Conservation (phyloP, 2,113 vertebrate genomes). For the Ahaetulla prasina region DNA sequence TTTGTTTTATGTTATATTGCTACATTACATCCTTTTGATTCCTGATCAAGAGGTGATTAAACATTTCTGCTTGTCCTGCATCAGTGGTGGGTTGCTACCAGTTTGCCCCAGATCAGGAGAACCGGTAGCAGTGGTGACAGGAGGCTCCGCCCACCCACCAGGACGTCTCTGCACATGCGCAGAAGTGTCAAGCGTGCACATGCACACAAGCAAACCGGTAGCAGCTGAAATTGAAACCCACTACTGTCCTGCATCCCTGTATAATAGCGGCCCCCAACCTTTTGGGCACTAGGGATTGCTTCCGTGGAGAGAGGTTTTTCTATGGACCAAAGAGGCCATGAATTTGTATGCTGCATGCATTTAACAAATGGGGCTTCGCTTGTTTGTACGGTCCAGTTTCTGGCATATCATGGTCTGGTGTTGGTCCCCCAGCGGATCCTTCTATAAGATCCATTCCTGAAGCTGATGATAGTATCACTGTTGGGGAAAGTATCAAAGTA, state of each 20-base stretch:
- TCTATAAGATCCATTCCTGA: too few relatives aligned
- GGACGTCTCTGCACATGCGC: too few relatives aligned
- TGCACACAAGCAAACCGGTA: too few relatives aligned
- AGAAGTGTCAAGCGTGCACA: too few relatives aligned
- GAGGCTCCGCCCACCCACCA: too few relatives aligned
- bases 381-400: background rate
- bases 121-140: too few relatives aligned
- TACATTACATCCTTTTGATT: background rate
- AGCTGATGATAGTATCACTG: background rate
- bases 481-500: background rate
- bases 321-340: accelerated
- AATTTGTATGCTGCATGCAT: background rate
- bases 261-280: background rate
- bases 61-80: background rate
- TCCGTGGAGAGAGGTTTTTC: background rate
- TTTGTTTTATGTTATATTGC: background rate
- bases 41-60: background rate
- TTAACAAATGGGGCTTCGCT: background rate
- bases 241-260: background rate
- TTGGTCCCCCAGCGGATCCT: background rate
- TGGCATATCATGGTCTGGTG: background rate
- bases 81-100: too few relatives aligned
- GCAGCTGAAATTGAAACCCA: too few relatives aligned
- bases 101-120: too few relatives aligned
- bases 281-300: background rate